Percentiles rank a stretch among this genome's conserved stretches.
Evolutionary conservation across 2,797 vertebrate species (phyloP).

Genomic region (Melanotaenia trifasciata): DNA sequence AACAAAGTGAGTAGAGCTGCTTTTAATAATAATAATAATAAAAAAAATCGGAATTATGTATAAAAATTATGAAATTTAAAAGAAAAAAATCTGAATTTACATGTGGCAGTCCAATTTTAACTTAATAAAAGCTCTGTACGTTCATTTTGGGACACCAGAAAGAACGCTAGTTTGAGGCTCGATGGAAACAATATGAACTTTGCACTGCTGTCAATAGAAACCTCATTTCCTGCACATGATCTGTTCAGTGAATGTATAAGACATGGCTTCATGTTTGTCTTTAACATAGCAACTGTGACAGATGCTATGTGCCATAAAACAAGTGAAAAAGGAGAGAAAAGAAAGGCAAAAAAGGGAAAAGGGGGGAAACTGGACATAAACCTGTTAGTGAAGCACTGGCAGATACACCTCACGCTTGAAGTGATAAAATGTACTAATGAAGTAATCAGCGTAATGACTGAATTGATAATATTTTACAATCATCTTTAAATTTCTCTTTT

Average conservation of each 20-base stretch:
- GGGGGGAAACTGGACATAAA: neutral
- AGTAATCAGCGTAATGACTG: constrained; percentile 4
- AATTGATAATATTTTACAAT: constrained; percentile 30
- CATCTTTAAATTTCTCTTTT: constrained; percentile 39
- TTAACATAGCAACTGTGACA: constrained; percentile 66
- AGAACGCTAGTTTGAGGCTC: constrained; percentile 21
- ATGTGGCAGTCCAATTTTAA: neutral
- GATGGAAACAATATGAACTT: constrained; percentile 66
- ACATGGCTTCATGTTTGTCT: constrained; percentile 57
- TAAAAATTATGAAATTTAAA: constrained; percentile 4
- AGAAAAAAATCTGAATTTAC: neutral
- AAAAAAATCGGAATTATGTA: neutral
- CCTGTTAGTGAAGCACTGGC: constrained; percentile 14
- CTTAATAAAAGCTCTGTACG: neutral
- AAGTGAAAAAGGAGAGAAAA: constrained; percentile 10
- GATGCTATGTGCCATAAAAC: constrained; percentile 69
- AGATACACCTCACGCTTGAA: neutral
- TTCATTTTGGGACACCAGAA: neutral
- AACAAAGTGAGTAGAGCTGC: neutral
- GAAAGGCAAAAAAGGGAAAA: neutral
- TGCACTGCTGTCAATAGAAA: constrained; percentile 70
- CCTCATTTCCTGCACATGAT: constrained; percentile 62
- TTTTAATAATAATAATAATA: neutral
- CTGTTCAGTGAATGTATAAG: constrained; percentile 25
- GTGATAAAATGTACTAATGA: constrained; percentile 36